Conservation (phyloP, 2,888 invertebrate genomes). For the Beris morrisii region DNA sequence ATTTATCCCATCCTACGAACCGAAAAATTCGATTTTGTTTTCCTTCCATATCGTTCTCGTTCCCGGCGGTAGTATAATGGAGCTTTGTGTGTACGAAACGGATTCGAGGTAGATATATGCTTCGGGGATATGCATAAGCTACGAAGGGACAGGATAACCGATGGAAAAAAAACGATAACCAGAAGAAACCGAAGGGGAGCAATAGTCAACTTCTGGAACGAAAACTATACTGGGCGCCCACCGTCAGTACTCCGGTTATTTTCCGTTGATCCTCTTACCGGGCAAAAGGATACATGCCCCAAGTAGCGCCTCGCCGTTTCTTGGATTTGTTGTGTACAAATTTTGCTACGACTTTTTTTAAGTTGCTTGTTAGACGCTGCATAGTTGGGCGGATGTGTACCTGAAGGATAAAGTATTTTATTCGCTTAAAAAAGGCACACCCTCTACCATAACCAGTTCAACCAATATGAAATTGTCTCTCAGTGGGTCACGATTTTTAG, state of each 20-base stretch:
- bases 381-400: constrained; percentile 25
- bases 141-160: constrained; percentile 13
- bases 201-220: background rate
- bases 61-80: constrained; percentile 16
- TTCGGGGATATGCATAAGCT: constrained; percentile 37
- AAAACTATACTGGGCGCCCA: constrained; percentile 15
- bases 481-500: too few relatives aligned
- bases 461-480: too few relatives aligned
- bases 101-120: constrained; percentile 28
- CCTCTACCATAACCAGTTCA: too few relatives aligned
- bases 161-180: constrained; percentile 21
- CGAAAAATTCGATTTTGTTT: constrained; percentile 39
- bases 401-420: constrained; percentile 34
- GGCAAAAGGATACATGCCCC: background rate
- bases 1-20: constrained; percentile 36
- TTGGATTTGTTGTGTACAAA: background rate
- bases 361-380: too few relatives aligned
- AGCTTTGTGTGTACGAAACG: constrained; percentile 23
- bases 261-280: constrained; percentile 33
- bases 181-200: constrained; percentile 20
- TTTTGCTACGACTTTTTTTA: background rate
- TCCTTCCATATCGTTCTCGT: constrained; percentile 33
- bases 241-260: constrained; percentile 26
- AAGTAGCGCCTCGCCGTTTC: too few relatives aligned
- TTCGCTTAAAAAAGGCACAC: constrained; percentile 14